phyloP scores from a whole-genome alignment of 1,140 invertebrate genomes.

The Monochamus saltuarius region DNA sequence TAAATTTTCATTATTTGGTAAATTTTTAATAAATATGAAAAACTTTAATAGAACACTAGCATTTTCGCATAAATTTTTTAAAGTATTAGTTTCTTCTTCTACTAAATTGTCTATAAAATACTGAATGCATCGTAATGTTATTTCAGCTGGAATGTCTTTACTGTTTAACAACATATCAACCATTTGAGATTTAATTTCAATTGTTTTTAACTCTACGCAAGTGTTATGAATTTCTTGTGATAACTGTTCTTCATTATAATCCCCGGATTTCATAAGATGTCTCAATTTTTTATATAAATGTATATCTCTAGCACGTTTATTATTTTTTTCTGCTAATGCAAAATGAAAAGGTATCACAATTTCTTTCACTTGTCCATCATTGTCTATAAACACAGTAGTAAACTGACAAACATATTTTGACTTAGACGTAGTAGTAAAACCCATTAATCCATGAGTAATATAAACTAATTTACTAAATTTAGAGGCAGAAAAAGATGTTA shows the following conservation, averaged over 20 bases:
- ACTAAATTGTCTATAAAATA: slow-evolving; percentile 52
- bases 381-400: slow-evolving; percentile 79
- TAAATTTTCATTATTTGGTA: slow-evolving; percentile 18
- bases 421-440: slow-evolving; percentile 59
- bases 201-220: slow-evolving; percentile 70
- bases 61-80: slow-evolving; percentile 43
- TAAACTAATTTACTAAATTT: slow-evolving; percentile 80
- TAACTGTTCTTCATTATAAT: slow-evolving; percentile 56
- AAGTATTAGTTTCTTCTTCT: slow-evolving; percentile 26
- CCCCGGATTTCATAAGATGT: slow-evolving; percentile 62
- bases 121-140: slow-evolving; percentile 56
- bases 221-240: slow-evolving; percentile 56
- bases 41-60: slow-evolving; percentile 44
- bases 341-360: slow-evolving; percentile 88
- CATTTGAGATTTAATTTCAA: slow-evolving; percentile 69
- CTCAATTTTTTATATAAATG: slow-evolving; percentile 82
- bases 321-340: slow-evolving; percentile 82
- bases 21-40: slow-evolving; percentile 34
- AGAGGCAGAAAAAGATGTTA: slow-evolving; percentile 86
- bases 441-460: slow-evolving; percentile 77
- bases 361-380: slow-evolving; percentile 76
- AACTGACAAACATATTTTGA: slow-evolving; percentile 53
- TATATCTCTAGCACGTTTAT: slow-evolving; percentile 80
- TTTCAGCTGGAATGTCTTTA: slow-evolving; percentile 60
- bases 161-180: slow-evolving; percentile 69